Conservation (phyloP, 1,140 invertebrate species). For the Listronotus oregonensis region DNA sequence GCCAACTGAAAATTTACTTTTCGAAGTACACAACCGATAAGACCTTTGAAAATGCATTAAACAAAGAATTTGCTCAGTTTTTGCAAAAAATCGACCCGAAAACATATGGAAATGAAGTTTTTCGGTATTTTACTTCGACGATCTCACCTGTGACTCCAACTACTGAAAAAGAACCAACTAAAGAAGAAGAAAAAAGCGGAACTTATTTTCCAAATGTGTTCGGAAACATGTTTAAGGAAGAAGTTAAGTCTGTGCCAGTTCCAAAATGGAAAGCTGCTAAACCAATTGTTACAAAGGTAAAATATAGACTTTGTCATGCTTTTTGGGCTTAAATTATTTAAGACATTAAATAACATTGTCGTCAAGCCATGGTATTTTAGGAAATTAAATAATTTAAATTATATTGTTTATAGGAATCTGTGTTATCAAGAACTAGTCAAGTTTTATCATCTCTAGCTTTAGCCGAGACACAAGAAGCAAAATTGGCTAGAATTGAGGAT, state of each 20-base stretch:
- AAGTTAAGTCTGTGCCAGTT: constrained; percentile 26
- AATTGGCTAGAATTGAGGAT: constrained; percentile 51
- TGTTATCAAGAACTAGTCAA: constrained; percentile 69
- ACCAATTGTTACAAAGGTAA: constrained; percentile 40
- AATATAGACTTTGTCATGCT: not conserved
- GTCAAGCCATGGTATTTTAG: not conserved
- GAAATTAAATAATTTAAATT: constrained; percentile 3
- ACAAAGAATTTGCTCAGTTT: constrained; percentile 61
- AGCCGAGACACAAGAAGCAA: constrained; percentile 65
- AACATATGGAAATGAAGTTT: constrained; percentile 49
- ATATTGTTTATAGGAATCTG: constrained; percentile 61
- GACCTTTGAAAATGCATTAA: constrained; percentile 57
- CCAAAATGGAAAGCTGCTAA: constrained; percentile 50
- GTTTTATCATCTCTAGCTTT: constrained; percentile 67
- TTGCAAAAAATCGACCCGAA: constrained; percentile 58
- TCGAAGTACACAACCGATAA: constrained; percentile 59
- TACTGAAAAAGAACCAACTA: constrained; percentile 11
- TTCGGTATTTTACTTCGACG: constrained; percentile 41
- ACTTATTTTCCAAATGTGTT: constrained; percentile 36
- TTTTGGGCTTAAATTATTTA: too few species aligned
- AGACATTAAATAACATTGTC: constrained; percentile 2
- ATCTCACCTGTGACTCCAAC: constrained; percentile 3
- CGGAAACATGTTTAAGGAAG: constrained; percentile 25
- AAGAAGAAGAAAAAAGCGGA: constrained; percentile 14
- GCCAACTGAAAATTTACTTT: constrained; percentile 58